phyloP scores from a whole-genome alignment of 1,140 invertebrate genomes.

The Drosophila parabipectinata region DNA sequence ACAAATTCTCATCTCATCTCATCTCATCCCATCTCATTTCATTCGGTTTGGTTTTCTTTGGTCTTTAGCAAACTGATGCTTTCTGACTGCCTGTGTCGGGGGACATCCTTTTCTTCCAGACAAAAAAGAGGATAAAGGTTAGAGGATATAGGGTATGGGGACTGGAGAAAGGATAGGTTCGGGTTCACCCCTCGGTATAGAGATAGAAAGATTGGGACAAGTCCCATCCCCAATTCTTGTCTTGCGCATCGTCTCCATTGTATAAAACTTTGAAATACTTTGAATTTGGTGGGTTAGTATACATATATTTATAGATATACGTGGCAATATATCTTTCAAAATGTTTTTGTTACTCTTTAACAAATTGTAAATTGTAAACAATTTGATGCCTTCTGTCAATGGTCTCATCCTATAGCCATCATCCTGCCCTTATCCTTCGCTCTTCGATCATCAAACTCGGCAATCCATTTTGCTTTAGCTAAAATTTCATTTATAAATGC shows the following conservation, averaged over 20 bases:
- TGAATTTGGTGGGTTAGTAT: slow-evolving; percentile 83
- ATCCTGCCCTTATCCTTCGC: slow-evolving; percentile 19
- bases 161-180: neutral
- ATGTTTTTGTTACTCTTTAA: slow-evolving; percentile 57
- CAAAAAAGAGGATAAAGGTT: neutral
- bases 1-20: slow-evolving; percentile 30
- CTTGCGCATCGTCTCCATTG: slow-evolving; percentile 24
- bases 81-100: slow-evolving; percentile 11
- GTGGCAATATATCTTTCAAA: slow-evolving; percentile 74
- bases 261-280: slow-evolving; percentile 81
- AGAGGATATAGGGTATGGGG: neutral
- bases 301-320: slow-evolving; percentile 83
- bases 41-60: slow-evolving; percentile 31
- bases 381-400: slow-evolving; percentile 33
- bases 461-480: slow-evolving; percentile 16
- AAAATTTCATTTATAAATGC: slow-evolving; percentile 47
- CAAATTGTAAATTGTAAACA: slow-evolving; percentile 69
- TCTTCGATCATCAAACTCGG: neutral
- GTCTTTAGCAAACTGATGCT: slow-evolving; percentile 57
- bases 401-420: neutral
- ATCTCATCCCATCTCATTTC: neutral
- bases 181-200: neutral
- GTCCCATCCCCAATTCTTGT: slow-evolving; percentile 19
- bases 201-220: slow-evolving; percentile 8
- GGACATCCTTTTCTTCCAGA: neutral